phyloP scores from a whole-genome alignment of 2,113 vertebrate genomes.

The Lepidothrix coronata region DNA sequence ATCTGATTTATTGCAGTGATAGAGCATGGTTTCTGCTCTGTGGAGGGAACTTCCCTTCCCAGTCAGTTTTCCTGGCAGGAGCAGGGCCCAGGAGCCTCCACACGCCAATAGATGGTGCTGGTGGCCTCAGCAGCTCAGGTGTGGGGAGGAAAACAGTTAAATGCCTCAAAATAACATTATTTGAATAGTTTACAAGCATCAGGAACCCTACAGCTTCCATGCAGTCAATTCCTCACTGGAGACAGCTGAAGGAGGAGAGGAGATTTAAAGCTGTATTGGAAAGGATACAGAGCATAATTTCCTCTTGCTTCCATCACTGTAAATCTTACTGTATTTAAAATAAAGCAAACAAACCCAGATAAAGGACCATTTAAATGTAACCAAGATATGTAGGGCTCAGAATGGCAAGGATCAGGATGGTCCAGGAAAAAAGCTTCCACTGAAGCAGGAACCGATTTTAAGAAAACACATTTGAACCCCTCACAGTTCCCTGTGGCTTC shows the following conservation, averaged over 20 bases:
- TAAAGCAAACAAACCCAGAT: background rate
- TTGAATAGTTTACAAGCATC: background rate
- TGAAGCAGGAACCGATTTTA: background rate
- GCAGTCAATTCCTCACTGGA: background rate
- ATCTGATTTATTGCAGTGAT: background rate
- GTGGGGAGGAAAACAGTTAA: background rate
- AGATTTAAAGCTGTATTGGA: background rate
- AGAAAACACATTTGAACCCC: background rate
- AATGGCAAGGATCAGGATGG: background rate
- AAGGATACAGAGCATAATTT: background rate
- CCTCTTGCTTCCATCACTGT: background rate
- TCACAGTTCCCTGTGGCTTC: rapidly evolving
- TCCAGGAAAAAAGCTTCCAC: background rate
- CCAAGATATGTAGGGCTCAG: background rate
- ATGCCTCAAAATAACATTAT: background rate
- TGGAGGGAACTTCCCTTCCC: background rate
- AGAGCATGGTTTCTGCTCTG: background rate
- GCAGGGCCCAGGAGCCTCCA: background rate
- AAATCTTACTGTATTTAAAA: background rate
- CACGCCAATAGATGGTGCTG: background rate
- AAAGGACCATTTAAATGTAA: background rate
- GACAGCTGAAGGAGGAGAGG: background rate
- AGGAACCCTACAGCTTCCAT: background rate
- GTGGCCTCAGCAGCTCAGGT: background rate
- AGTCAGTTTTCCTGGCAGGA: background rate